Evolutionary conservation across 2,888 invertebrate species (phyloP), one percentile per base, ranked within the genome.

Genomic region (Ophraella communa): DNA sequence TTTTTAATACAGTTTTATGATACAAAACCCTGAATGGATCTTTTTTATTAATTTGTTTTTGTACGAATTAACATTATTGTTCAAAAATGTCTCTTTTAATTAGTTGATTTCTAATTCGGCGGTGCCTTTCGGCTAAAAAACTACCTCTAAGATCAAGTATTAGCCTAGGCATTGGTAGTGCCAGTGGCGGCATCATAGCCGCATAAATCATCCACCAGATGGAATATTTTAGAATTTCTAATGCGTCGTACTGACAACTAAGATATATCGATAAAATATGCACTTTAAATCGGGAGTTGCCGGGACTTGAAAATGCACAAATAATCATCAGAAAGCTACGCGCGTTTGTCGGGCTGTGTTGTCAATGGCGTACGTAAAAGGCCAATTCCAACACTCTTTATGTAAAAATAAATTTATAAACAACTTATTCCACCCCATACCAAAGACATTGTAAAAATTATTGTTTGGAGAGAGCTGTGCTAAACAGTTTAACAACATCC

Each of bases 151-250:
- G 27, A 51, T 51, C 17, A 51, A 27, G 27, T 23, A n/a, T n/a
- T n/a, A 17, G 24, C 27, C 49, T 23, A 51, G 17, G 49, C 60
- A 52, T 51, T 64, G 47, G 42, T 57, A 67, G 64, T 68, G 71
- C 65, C 66, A 57, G 51, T 73, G 67, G 65, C 65, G 67, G 68
- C 69, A 69, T 68, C 65, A 64, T 69, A 72, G 67, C 64, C 68
- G 63, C 58, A 81, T 82, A 81, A 81, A 81, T 82, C 81, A 82
- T 81, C 80, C 78, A 73, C 82, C 82, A 82, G 82, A 81, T 82
- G 82, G 82, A 80, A 82, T 82, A 82, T 81, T 81, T 82, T 82
- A 81, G 81, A 81, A 82, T 82, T 81, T 76, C 77, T 81, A 82
- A 82, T 81, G 80, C 78, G 78, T 77, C 77, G 80, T 78, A 78